Evolutionary conservation across 2,113 vertebrate species (phyloP).

Genomic region (Sebastes schlegelii): DNA sequence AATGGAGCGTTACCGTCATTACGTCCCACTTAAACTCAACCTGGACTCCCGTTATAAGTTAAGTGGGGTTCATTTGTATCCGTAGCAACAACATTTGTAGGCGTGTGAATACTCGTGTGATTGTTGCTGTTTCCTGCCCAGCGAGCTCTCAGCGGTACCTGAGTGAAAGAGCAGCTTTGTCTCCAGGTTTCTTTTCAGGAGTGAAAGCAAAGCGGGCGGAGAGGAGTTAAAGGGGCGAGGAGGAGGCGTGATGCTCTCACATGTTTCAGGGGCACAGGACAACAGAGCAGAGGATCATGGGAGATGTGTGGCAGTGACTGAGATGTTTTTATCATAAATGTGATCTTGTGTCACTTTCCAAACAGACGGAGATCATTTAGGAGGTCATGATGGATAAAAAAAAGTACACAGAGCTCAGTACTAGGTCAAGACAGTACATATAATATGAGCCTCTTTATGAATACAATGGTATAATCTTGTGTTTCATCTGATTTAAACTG

Average conservation of each 20-base stretch:
- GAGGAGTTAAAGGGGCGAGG: neutral
- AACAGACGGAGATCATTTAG: neutral
- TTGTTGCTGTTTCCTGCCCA: conserved; percentile 65
- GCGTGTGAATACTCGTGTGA: conserved; percentile 41
- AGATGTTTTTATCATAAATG: neutral
- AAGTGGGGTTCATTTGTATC: conserved; percentile 35
- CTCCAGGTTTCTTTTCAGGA: conserved; percentile 18
- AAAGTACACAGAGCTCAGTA: neutral
- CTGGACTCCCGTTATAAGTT: conserved; percentile 5
- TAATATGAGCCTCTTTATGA: neutral
- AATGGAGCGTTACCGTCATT: conserved; percentile 6
- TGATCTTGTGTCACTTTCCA: neutral
- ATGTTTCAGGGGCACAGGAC: conserved; percentile 13
- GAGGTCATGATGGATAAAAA: neutral
- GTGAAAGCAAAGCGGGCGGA: conserved; percentile 3
- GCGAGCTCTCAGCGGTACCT: neutral
- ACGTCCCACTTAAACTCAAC: conserved; percentile 13
- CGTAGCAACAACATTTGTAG: conserved; percentile 14
- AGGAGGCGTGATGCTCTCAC: neutral
- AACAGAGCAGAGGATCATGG: neutral
- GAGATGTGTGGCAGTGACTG: conserved; percentile 37
- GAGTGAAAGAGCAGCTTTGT: conserved; percentile 67
- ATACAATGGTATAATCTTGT: neutral
- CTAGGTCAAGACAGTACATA: neutral
- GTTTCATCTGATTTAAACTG: neutral